Evolutionary conservation across 2,113 vertebrate species (phyloP), one percentile per base, ranked within the genome.

Genomic region (Prietella phreatophila): DNA sequence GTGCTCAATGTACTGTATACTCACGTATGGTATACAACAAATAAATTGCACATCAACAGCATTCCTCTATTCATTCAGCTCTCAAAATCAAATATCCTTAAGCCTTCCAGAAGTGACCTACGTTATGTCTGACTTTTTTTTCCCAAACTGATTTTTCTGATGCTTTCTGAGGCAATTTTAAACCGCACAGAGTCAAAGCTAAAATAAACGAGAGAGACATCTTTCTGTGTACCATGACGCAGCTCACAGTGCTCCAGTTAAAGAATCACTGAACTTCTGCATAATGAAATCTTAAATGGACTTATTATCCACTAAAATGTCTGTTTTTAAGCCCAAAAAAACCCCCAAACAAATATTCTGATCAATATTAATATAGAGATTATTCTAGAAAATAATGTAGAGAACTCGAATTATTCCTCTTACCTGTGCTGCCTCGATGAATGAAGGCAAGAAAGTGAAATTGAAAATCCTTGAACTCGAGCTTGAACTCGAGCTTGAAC

Each of bases 401-500:
- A 47, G 55, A 20, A 19, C 60, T 4, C 47, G 27, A 75, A 82
- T 33, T 7, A 39, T n/a, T 3, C 56, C 5, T 15, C 85, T 80
- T 60, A 89, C 88, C 82, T 87, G 53, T 53, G 27, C 3, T 14
- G 84, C 19, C 53, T 10, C 39, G 25, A 3, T 22, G 71, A 73
- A 55, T 39, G n/a, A 71, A 58, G 8, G 19, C 63, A 9, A 22
- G 71, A 87, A 86, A 86, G 73, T 83, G 81, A 86, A 89, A 87
- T 39, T 73, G 42, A 87, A 86, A 87, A 63, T 33, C 13, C 17
- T 33, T 20, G 65, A 55, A 27, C 55, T 14, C 9, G 27, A 27
- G 25, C 39, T 58, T 17, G 17, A 78, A 25, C 6, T 50, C 80
- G 8, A n/a, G n/a, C n/a, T n/a, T n/a, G n/a, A n/a, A n/a, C n/a